These are phyloP conservation scores for Drosophila phalerata DNA, from an alignment of 2,888 invertebrate species.

Conservation along the genomic window DNA sequence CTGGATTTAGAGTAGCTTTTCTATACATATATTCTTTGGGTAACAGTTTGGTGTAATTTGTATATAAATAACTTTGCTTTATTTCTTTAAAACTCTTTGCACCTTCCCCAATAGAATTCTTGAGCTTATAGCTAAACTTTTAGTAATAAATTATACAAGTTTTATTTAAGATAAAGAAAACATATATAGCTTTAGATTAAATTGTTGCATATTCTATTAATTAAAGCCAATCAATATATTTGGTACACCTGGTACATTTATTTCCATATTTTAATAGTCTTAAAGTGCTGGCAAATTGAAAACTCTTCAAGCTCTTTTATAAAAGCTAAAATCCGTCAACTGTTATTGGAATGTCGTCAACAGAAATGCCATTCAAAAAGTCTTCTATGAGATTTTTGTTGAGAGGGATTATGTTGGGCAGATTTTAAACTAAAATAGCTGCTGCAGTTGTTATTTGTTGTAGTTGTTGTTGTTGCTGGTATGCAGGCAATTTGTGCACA, in stretches of 20 bases:
- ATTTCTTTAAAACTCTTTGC: not conserved
- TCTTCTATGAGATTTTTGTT: not conserved
- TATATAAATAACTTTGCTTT: too few species aligned
- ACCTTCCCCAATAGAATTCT: too few species aligned
- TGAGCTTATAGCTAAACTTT: too few species aligned
- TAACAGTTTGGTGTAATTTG: not conserved
- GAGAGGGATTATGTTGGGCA: conserved; percentile 15
- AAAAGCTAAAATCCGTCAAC: conserved; percentile 9
- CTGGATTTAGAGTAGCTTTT: not conserved
- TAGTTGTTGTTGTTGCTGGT: conserved; percentile 2
- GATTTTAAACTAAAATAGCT: conserved; percentile 27
- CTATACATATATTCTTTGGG: not conserved
- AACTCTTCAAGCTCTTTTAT: conserved; percentile 8
- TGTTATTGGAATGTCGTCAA: conserved; percentile 29
- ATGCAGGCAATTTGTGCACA: conserved; percentile 62
- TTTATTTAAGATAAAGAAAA: too few species aligned
- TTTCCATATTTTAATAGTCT: conserved; percentile 3
- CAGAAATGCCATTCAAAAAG: conserved; percentile 26
- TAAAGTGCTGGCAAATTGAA: not conserved
- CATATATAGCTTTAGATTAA: too few species aligned
- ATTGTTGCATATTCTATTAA: too few species aligned
- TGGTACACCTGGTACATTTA: not conserved
- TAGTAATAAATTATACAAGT: not conserved
- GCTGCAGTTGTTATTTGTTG: conserved; percentile 16
- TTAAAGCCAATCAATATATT: not conserved